Base-by-base conservation (phyloP, 2,113 vertebrate genomes). In the Tenebrosternarchus preto region DNA sequence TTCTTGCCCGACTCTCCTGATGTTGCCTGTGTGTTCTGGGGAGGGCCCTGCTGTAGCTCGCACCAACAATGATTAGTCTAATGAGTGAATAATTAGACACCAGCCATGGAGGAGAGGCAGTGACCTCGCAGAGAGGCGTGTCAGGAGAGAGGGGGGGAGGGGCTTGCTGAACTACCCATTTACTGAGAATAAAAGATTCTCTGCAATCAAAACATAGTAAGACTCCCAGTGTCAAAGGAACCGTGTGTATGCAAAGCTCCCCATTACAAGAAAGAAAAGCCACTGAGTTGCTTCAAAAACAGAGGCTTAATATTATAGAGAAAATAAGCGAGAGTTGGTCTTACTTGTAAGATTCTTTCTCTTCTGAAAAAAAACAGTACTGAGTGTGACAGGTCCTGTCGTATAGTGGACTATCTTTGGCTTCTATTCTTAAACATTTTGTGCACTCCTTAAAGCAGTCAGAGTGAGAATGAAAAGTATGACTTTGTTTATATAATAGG, bases 21-120 rank as follows among this genome's bases (percentile, higher is more conserved):
- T 60, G 76, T 66, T 24, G 50, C 55, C 57, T 36, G 36, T 80
- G 55, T 71, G 77, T 55, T 83, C 78, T 77, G 55, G 79, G 80
- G 66, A 29, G 64, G 25, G 25, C 43, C 60, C 69, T 31, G 15
- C 85, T 80, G 85, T 46, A 81, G 83, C 77, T 64, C 16, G 73
- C 74, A 85, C 77, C 76, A 73, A 85, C 84, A 82, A 86, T 84
- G 87, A 88, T 89, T 89, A 89, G 84, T 74, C 89, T 91, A 90
- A 89, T 82, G 85, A 90, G 86, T 84, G 87, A 86, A 83, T 86
- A 87, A 88, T 90, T 88, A 88, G 83, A 81, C 16, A 64, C 82
- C 63, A 24, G 81, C 67, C 82, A 84, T 63, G 76, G 67, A 70
- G 43, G 17, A 69, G 73, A 75, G 56, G 72, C 19, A 78, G 81